Evolutionary conservation across 2,888 invertebrate genomes (phyloP), one percentile per base, ranked within the genome.

Genomic region (Meta bourneti): DNA sequence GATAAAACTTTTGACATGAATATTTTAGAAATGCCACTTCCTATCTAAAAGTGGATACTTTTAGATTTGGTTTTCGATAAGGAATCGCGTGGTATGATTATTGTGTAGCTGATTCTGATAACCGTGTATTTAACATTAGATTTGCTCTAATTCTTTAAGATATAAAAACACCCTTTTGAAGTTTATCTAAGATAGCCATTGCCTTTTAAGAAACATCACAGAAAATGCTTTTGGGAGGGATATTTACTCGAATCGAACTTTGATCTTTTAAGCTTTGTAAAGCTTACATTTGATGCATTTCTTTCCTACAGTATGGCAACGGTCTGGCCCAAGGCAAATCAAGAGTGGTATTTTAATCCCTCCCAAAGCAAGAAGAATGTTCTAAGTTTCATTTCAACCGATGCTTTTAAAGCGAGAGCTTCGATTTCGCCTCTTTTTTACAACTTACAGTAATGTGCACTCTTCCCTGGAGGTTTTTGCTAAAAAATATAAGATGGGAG

Each of bases 301-400:
- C 75, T 85, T 61, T 54, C 54, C 61, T n/a, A 49, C 52, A 54
- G 16, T 75, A 7, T 77, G 49, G 85, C 70, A 11, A 85, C 61
- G 13, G n/a, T 19, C 75, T 85, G 6, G 69, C 85, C 85, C n/a
- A 16, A 2, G 85, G 85, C 77, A 13, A 69, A 85, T 77, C 54
- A 49, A 74, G 75, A 75, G 75, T n/a, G 85, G 85, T 34, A 34
- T 85, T 85, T 85, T 85, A 85, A 85, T 85, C 85, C 85, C 51
- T 54, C 52, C 16, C 19, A 8, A 49, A 11, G n/a, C 20, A 69
- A n/a, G 61, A 81, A 70, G 16, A 81, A 85, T 34, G 19, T 49
- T 19, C 85, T 72, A 54, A 69, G 51, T 69, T 77, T 85, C 77
- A 85, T 85, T 85, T 85, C 85, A 77, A 48, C 48, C 52, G 75